Percentiles rank a stretch among this genome's conserved stretches.
Conservation (phyloP, 2,113 vertebrate genomes). For the Boulengeromyrus knoepffleri region DNA sequence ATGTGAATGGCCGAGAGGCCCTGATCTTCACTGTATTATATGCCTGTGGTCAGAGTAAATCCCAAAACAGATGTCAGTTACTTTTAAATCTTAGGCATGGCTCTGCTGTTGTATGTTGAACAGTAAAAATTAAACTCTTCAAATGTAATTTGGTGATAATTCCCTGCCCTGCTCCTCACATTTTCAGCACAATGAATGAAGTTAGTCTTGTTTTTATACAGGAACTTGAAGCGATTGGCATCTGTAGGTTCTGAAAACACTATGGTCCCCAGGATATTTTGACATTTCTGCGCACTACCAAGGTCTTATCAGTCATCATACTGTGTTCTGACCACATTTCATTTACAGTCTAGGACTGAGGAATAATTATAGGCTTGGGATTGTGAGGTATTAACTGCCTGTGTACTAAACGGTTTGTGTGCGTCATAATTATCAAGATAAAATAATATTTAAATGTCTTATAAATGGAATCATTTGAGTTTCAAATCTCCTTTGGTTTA, state of each 20-base stretch:
- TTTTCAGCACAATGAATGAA: not conserved
- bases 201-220: not conserved
- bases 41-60: not conserved
- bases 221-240: not conserved
- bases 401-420: not conserved
- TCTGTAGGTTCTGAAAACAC: not conserved
- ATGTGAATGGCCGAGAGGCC: not conserved
- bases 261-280: not conserved
- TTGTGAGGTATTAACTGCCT: not conserved
- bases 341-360: not conserved
- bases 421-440: not conserved
- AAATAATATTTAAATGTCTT: not conserved
- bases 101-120: not conserved
- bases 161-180: not conserved
- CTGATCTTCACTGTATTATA: not conserved
- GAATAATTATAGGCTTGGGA: not conserved
- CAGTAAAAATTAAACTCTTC: not conserved
- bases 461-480: not conserved
- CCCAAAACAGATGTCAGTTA: not conserved
- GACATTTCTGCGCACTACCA: not conserved
- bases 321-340: not conserved
- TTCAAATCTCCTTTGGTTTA: not conserved
- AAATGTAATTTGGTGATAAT: not conserved
- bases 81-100: not conserved
- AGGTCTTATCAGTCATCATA: not conserved